Conservation (phyloP, 2,888 invertebrate genomes). For the Chrysotoxum bicinctum region DNA sequence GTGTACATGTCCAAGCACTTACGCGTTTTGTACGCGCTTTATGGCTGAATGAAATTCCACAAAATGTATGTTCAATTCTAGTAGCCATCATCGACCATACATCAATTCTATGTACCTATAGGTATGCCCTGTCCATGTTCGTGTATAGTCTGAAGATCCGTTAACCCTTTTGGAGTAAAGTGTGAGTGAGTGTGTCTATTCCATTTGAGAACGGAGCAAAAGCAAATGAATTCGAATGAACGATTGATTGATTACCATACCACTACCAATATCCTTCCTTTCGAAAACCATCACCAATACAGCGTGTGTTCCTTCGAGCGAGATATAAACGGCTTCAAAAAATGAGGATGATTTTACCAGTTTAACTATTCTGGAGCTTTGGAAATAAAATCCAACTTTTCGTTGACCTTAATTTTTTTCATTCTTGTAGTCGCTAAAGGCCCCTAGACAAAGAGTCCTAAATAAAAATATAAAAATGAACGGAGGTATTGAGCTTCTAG, state of each 20-base stretch:
- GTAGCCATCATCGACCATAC: conserved; percentile 33
- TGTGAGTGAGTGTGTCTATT: background rate
- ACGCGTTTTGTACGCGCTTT: conserved; percentile 7
- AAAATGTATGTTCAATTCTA: conserved; percentile 57
- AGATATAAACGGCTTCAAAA: background rate
- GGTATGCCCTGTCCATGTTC: background rate
- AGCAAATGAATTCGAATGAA: conserved; percentile 12
- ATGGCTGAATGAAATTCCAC: conserved; percentile 26
- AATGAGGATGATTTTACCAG: background rate
- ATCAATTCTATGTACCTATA: conserved; percentile 40
- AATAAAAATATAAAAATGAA: no score
- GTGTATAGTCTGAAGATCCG: background rate
- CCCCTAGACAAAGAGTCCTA: no score
- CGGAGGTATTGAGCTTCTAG: no score
- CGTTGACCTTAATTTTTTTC: no score
- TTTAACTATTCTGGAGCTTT: background rate
- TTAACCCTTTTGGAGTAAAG: background rate
- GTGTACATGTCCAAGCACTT: conserved; percentile 31
- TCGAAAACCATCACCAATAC: background rate
- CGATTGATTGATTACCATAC: conserved; percentile 33
- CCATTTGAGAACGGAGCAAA: background rate
- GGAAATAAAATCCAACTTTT: no score
- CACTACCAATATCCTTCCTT: conserved; percentile 4
- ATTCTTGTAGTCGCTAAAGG: no score
- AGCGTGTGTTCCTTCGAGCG: background rate